phyloP scores from a whole-genome alignment of 2,888 invertebrate genomes.

The Bombylius major region DNA sequence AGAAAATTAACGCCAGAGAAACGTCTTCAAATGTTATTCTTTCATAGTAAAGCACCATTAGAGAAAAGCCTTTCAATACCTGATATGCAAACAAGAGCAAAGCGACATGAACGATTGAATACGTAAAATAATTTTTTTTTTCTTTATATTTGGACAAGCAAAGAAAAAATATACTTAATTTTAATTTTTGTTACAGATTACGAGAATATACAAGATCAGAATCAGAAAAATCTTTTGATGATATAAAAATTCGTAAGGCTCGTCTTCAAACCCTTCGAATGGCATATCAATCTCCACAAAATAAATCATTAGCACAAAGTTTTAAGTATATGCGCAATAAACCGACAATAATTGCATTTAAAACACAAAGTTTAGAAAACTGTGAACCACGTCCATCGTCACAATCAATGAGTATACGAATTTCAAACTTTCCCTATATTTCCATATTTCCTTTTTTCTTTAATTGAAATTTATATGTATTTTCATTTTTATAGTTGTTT shows the following conservation, averaged over 20 bases:
- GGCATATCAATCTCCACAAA: constrained; percentile 62
- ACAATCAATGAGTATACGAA: constrained; percentile 41
- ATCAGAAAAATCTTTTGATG: constrained; percentile 65
- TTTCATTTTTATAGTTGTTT: constrained; percentile 14
- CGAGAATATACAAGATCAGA: constrained; percentile 63
- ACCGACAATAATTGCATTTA: constrained; percentile 77
- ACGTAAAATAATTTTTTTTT: constrained; percentile 46
- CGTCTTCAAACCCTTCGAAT: constrained; percentile 50
- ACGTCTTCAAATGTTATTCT: constrained; percentile 40
- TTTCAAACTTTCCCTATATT: too few relatives aligned
- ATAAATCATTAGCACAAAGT: constrained; percentile 68
- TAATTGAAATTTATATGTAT: constrained; percentile 2
- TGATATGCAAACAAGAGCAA: constrained; percentile 29
- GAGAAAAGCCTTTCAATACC: constrained; percentile 77
- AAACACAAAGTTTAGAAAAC: constrained; percentile 66
- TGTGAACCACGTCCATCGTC: constrained; percentile 46
- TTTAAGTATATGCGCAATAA: constrained; percentile 85
- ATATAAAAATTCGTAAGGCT: constrained; percentile 49
- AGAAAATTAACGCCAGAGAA: constrained; percentile 38
- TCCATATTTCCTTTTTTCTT: neutral
- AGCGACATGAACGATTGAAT: constrained; percentile 54
- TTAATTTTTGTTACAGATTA: constrained; percentile 37
- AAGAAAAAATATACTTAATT: neutral
- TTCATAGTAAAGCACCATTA: constrained; percentile 47
- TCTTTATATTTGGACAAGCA: neutral